Base-by-base conservation (phyloP, 2,888 invertebrate genomes). In the Prosapia bicincta region DNA sequence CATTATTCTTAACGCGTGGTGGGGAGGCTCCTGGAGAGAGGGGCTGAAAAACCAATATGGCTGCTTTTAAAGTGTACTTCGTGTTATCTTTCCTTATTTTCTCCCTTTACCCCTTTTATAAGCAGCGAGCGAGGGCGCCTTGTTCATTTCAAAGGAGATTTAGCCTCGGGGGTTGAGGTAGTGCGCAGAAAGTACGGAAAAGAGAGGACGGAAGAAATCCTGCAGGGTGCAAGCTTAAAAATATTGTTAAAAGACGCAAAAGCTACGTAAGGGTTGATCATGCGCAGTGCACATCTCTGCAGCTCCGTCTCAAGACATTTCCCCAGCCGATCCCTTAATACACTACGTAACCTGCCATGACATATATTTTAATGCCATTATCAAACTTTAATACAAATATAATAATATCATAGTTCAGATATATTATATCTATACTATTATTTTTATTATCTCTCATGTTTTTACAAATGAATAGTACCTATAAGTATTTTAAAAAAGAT, bases 11-110 rank as follows among this genome's bases (percentile, higher is more conserved):
- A 80, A 78, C 78, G 86, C 85, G 86, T 85, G 86, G 86, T 86
- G 85, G 85, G 85, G 86, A 87, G 87, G 86, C 85, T 86, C 86
- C 86, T 86, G 86, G 85, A 83, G 85, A 84, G 83, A 83, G 83
- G 28, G 83, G 78, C 24, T 66, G 79, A 79, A 80, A 80, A 80
- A 80, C 80, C 80, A 80, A 80, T 80, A 80, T 80, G 80, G 80
- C 80, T 78, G 80, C 80, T 76, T 76, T 76, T 76, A 76, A 74
- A 76, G 76, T 71, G 70, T 74, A 76, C 76, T 76, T 71, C 71
- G 26, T 38, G 76, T 74, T 76, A 74, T 76, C 76, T 76, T 76
- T 76, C 76, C 76, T 74, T 74, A 72, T 74, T 76, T 76, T 69
- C 73, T 67, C 76, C 76, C 70, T 76, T 54, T 20, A 20, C 54